These are phyloP conservation scores for Ara ararauna DNA, from an alignment of 2,797 vertebrate species.

Conservation along the genomic window DNA sequence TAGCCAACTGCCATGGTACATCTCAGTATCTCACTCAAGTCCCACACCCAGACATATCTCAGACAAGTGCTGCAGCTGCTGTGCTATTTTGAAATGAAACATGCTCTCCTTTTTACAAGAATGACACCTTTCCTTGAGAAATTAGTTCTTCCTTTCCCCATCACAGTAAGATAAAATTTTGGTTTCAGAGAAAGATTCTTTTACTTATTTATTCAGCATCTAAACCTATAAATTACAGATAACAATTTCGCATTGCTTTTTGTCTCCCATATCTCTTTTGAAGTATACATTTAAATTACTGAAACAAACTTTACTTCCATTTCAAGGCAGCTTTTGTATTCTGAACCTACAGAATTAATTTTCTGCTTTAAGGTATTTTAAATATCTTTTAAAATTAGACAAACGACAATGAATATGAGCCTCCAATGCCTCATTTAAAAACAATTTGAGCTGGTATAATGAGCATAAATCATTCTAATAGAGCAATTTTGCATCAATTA, in stretches of 20 bases:
- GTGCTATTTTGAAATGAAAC: not conserved
- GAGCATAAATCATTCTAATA: slow-evolving; percentile 70
- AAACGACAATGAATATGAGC: slow-evolving; percentile 33
- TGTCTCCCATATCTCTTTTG: not conserved
- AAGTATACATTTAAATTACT: not conserved
- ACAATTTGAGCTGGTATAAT: slow-evolving; percentile 59
- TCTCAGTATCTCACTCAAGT: not conserved
- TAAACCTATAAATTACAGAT: not conserved
- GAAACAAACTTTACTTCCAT: not conserved
- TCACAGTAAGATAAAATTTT: not conserved
- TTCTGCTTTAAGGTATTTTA: slow-evolving; percentile 48
- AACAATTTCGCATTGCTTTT: not conserved
- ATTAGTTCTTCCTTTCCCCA: not conserved
- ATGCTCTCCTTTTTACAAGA: not conserved
- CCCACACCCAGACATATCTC: not conserved
- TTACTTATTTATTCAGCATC: not conserved
- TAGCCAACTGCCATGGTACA: not conserved
- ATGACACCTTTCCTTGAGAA: not conserved
- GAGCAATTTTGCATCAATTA: slow-evolving; percentile 69
- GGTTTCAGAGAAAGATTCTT: not conserved
- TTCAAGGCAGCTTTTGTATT: slow-evolving; percentile 4
- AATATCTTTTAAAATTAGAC: slow-evolving; percentile 62
- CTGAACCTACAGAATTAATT: slow-evolving; percentile 20
- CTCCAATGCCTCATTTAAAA: slow-evolving; percentile 60
- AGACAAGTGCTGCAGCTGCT: not conserved